These are phyloP conservation scores for Bungarus multicinctus DNA, from an alignment of 2,113 vertebrate species.

Conservation along the genomic window DNA sequence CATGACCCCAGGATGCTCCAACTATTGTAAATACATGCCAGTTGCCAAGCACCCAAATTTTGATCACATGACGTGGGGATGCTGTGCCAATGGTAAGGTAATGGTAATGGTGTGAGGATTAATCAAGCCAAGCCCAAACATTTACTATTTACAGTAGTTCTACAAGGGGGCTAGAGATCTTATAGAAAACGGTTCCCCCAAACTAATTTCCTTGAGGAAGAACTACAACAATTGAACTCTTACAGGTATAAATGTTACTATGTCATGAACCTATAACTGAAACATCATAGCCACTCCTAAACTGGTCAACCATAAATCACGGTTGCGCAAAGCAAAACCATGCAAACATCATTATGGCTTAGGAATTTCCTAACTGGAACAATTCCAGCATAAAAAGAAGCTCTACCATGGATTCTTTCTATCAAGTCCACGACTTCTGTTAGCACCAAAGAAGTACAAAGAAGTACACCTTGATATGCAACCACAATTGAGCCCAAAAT, in stretches of 20 bases:
- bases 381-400: neutral
- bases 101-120: neutral
- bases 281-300: neutral
- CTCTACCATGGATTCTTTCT: neutral
- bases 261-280: neutral
- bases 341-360: neutral
- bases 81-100: neutral
- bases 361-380: neutral
- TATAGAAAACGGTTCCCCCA: neutral
- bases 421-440: neutral
- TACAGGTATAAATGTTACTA: neutral
- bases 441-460: neutral
- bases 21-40: neutral
- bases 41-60: neutral
- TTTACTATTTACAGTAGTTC: neutral
- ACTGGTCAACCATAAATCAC: neutral
- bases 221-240: neutral
- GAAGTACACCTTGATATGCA: neutral
- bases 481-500: neutral
- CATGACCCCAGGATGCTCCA: neutral
- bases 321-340: neutral
- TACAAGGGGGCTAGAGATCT: neutral
- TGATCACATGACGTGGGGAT: neutral
- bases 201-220: neutral
- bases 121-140: neutral